A percentile compares a stretch with the other conserved stretches of the same genome.
These are phyloP conservation scores for Entomobrya proxima DNA, from an alignment of 2,888 invertebrate species.

Conservation along the genomic window DNA sequence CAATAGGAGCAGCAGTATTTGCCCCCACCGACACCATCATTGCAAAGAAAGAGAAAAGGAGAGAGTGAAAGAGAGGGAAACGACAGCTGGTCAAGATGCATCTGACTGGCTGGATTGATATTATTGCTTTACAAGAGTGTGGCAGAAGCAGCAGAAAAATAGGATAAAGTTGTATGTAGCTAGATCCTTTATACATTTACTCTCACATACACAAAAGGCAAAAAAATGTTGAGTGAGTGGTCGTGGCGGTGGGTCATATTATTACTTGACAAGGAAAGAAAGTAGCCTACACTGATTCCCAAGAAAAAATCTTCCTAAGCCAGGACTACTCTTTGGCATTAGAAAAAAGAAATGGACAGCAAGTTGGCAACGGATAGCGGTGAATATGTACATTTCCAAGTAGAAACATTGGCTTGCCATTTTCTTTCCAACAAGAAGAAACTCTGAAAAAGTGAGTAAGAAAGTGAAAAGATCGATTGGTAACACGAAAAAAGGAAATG, in stretches of 20 bases:
- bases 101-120: conserved; percentile 43
- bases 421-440: conserved; percentile 22
- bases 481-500: conserved; percentile 55
- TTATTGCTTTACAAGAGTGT: neutral
- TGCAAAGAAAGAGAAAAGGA: neutral
- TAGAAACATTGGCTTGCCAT: conserved; percentile 11
- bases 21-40: neutral
- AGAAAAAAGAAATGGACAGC: neutral
- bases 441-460: conserved; percentile 9
- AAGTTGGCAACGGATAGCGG: too few species aligned
- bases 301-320: neutral
- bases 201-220: neutral
- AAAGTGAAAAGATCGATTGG: conserved; percentile 64
- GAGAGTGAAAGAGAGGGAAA: neutral
- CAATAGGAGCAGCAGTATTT: neutral
- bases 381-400: too few species aligned
- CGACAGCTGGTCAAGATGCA: conserved; percentile 61
- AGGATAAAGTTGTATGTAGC: conserved; percentile 8
- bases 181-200: neutral
- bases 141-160: neutral
- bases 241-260: neutral
- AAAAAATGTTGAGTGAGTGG: conserved; percentile 1
- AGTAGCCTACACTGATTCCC: conserved; percentile 20
- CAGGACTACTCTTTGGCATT: neutral
- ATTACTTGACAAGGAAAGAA: too few species aligned